phyloP scores from a whole-genome alignment of 2,797 vertebrate species.

The Meriones psammophilus region DNA sequence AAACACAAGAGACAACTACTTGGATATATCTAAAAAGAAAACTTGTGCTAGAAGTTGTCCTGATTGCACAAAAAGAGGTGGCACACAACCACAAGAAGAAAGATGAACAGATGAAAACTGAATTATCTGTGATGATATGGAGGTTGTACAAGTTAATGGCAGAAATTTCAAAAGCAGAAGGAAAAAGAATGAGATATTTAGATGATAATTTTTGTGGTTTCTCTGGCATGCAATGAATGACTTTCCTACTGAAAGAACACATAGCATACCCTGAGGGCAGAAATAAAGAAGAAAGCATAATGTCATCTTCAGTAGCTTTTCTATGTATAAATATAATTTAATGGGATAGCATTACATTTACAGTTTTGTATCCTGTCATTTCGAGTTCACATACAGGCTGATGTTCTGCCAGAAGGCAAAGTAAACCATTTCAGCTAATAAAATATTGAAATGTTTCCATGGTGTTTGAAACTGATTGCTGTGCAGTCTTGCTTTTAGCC shows the following conservation, averaged over 20 bases:
- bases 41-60: background rate
- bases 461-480: background rate
- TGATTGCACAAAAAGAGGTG: background rate
- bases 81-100: background rate
- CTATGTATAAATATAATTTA: background rate
- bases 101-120: background rate
- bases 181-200: background rate
- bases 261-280: background rate
- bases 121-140: background rate
- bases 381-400: background rate
- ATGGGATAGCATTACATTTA: background rate
- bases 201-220: background rate
- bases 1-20: background rate
- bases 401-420: background rate
- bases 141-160: background rate
- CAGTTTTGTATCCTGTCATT: background rate
- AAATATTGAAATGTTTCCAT: slow-evolving; percentile 18
- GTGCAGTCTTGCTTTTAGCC: background rate
- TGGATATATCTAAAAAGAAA: background rate
- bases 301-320: background rate
- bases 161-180: background rate
- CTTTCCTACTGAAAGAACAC: background rate
- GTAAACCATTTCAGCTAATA: slow-evolving; percentile 8
- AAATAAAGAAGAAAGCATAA: slow-evolving; percentile 25
- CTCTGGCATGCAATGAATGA: background rate